Conservation (phyloP, 2,888 invertebrate species). For the Drosophila nr. perissopoda region DNA sequence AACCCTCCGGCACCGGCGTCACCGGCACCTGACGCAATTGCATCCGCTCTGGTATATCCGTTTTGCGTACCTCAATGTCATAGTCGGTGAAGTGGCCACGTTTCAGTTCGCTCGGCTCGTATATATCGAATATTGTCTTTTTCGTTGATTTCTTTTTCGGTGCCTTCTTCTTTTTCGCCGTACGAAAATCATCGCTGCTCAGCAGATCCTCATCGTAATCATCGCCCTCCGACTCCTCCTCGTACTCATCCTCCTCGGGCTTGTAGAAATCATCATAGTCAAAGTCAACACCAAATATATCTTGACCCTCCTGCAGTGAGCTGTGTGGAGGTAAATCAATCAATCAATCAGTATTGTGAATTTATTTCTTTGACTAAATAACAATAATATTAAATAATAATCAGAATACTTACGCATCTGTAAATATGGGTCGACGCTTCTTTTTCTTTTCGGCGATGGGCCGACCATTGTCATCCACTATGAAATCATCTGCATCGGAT, state of each 20-base stretch:
- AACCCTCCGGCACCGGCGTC: slow-evolving; percentile 92
- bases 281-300: slow-evolving; percentile 99
- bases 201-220: slow-evolving; percentile 90
- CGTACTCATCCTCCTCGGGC: slow-evolving; percentile 92
- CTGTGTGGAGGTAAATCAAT: slow-evolving; percentile 83
- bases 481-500: slow-evolving; percentile 97
- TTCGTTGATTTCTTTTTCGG: slow-evolving; percentile 91
- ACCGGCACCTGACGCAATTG: slow-evolving; percentile 95
- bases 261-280: slow-evolving; percentile 96
- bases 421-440: slow-evolving; percentile 92
- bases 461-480: slow-evolving; percentile 97
- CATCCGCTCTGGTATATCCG: slow-evolving; percentile 96
- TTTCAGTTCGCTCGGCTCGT: slow-evolving; percentile 98
- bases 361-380: neutral
- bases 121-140: slow-evolving; percentile 96
- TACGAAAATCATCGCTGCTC: slow-evolving; percentile 88
- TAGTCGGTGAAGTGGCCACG: slow-evolving; percentile 97
- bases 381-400: neutral
- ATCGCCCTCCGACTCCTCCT: slow-evolving; percentile 90
- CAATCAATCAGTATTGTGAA: neutral
- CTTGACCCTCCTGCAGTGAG: slow-evolving; percentile 98
- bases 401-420: slow-evolving; percentile 90
- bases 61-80: slow-evolving; percentile 95
- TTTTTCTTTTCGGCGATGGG: slow-evolving; percentile 93
- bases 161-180: slow-evolving; percentile 90